Evolutionary conservation across 2,888 invertebrate species (phyloP).

Genomic region (Apotomis betuletana): DNA sequence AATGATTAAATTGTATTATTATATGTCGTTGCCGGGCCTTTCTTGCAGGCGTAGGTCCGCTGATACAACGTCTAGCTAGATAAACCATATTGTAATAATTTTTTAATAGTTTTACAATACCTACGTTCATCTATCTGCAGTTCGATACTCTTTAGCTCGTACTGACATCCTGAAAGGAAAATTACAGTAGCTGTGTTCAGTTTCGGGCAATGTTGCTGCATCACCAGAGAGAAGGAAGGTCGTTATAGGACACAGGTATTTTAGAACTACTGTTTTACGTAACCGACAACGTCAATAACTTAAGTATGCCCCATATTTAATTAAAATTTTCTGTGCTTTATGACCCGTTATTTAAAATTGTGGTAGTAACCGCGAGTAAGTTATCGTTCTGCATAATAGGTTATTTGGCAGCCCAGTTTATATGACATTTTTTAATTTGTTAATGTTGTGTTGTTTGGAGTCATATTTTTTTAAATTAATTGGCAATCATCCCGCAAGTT

Average conservation of each 20-base stretch:
- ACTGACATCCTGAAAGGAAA: too few species aligned
- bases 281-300: not conserved
- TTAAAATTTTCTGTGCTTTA: not conserved
- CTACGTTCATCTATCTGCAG: not conserved
- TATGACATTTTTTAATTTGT: not conserved
- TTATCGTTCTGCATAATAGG: slow-evolving; percentile 24
- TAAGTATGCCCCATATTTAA: not conserved
- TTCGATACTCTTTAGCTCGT: not conserved
- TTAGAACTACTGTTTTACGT: not conserved
- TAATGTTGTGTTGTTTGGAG: slow-evolving; percentile 8
- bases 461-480: not conserved
- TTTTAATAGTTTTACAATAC: not conserved
- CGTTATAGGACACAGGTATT: not conserved
- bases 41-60: not conserved
- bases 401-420: slow-evolving; percentile 15
- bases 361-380: not conserved
- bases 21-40: not conserved
- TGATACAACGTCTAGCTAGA: not conserved
- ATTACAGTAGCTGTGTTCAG: too few species aligned
- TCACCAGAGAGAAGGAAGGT: not conserved
- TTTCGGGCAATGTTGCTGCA: not conserved
- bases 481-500: not conserved
- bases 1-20: not conserved
- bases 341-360: not conserved
- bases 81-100: slow-evolving; percentile 1